Evolutionary conservation across 2,888 invertebrate genomes (phyloP), one percentile per base, ranked within the genome.

Genomic region (Drosophila maculinotata): DNA sequence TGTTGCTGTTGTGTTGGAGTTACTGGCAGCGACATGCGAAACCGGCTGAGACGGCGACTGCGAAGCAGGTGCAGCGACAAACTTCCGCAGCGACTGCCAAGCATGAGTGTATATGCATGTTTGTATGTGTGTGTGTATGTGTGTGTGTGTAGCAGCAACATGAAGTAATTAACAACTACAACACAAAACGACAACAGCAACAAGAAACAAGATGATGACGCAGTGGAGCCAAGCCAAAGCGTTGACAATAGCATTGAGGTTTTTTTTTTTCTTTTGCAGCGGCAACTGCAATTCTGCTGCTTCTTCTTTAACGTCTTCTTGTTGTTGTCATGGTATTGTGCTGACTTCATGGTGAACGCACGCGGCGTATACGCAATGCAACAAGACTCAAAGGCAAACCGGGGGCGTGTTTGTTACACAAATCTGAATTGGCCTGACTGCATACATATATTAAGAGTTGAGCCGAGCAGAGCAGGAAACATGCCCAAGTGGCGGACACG

Each of bases 81-180:
- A 82, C 80, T 86, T 86, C 86, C 86, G 83, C 86, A 86, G 80
- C 77, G 69, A 53, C 68, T 81, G 80, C 70, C 31, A 38, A 31
- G 59, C 56, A 67, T 53, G 44, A 28, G 31, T 33, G 31, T 30
- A 15, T 33, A 26, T 20, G 23, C 59, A 56, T 49, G 36, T 45
- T 53, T 56, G 42, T 51, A 44, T 38, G 62, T 62, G 66, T 71
- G 62, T 71, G 70, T 67, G 65, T 78, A 66, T 62, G 65, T 71
- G 64, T 79, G 68, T 64, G 70, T 70, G 67, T 56, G 59, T 66
- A 56, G 71, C 76, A 81, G 76, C 78, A 79, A 82, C 81, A 87
- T 76, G 67, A 76, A 84, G 86, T 88, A 87, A 88, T 88, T 84
- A 87, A 84, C 80, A 86, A 85, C 81, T 70, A 81, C 82, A 80